Evolutionary conservation across 2,888 invertebrate genomes (phyloP), one percentile per base, ranked within the genome.

Genomic region (Busseola fusca): DNA sequence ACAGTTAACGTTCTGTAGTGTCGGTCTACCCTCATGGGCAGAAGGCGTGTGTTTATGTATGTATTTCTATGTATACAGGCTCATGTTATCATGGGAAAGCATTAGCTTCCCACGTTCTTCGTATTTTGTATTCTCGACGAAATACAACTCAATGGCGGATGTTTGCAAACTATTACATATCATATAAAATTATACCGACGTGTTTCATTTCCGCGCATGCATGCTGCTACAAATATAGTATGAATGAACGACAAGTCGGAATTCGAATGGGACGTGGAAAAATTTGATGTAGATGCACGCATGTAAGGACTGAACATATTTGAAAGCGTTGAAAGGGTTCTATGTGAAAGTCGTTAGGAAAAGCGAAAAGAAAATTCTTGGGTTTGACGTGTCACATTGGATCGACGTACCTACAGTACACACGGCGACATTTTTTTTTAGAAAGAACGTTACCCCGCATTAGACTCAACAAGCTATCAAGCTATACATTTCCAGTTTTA

Each of bases 121-220:
- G 57, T 64, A 73, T 76, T 84, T 76, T 78, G 76, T 79, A 84
- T 84, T 85, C 80, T 68, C 74, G 63, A 75, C 70, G 78, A 82
- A 76, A 80, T 69, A 50, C 30, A 77, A 80, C 65, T n/a, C 59
- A 45, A 76, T 56, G 64, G 68, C 76, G 84, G 84, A 84, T 80
- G 78, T 74, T 74, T 73, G 69, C 74, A 71, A 82, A 78, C 72
- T 75, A 76, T 83, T 66, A 84, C 64, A 78, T 74, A 57, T 73
- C 76, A 75, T 73, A 81, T 78, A 79, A 81, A 76, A 85, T 79
- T 76, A 81, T 80, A 73, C 76, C 64, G 68, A 62, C 74, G 65
- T 68, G 75, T 82, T 74, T 77, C 78, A 84, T 84, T 84, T 84
- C 83, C 84, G 73, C 52, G 60, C 83, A 80, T 69, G 80, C 79